phyloP scores from a whole-genome alignment of 2,113 vertebrate genomes.

The Pterocles gutturalis region DNA sequence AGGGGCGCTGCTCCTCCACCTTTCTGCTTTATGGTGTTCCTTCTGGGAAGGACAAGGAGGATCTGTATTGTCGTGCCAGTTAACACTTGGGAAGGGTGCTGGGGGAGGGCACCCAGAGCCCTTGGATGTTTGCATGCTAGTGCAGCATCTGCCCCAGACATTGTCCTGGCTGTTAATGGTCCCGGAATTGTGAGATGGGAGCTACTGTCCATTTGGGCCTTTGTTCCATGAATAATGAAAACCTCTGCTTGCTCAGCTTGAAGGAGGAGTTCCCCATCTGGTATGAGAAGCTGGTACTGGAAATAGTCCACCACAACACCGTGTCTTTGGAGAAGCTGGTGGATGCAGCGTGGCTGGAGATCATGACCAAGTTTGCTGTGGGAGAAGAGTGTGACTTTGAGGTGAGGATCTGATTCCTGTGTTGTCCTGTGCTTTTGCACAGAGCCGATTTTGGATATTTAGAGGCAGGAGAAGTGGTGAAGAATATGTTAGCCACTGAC shows the following conservation, averaged over 20 bases:
- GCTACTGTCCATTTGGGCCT: not conserved
- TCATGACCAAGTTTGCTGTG: constrained; percentile 96
- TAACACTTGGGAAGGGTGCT: not conserved
- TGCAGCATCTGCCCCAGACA: not conserved
- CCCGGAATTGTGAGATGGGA: not conserved
- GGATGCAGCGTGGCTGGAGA: constrained; percentile 94
- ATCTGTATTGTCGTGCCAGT: not conserved
- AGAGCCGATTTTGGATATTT: not conserved
- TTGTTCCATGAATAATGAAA: not conserved
- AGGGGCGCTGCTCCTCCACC: not conserved
- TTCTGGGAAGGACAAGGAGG: not conserved
- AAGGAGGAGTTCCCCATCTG: constrained; percentile 95
- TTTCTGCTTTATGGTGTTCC: not conserved
- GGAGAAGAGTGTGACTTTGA: constrained; percentile 96
- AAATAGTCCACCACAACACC: constrained; percentile 97
- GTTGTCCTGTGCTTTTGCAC: not conserved
- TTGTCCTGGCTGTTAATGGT: not conserved
- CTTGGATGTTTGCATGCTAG: not conserved
- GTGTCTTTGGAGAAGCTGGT: constrained; percentile 96
- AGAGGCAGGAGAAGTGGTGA: not conserved
- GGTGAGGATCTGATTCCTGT: constrained; percentile 74
- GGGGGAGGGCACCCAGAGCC: not conserved
- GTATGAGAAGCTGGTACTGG: constrained; percentile 96
- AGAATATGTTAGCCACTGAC: not conserved
- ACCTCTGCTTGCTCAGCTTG: constrained; percentile 80